Evolutionary conservation across 2,113 vertebrate genomes (phyloP).

Genomic region (Myotis davidii): DNA sequence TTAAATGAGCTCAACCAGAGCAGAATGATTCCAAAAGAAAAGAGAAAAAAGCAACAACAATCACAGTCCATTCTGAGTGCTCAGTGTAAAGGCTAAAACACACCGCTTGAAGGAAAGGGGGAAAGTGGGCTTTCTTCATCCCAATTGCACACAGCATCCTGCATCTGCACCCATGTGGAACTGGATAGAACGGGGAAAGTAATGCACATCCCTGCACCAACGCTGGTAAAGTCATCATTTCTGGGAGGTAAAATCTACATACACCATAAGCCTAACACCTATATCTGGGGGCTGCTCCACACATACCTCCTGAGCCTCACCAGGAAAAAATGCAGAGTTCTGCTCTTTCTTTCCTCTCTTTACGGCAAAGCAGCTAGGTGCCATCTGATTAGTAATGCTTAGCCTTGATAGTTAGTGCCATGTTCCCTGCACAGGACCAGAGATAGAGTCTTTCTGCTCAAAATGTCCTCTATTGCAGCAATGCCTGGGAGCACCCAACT

Average conservation of each 20-base stretch:
- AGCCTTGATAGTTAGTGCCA: rapidly evolving
- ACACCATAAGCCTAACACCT: background rate
- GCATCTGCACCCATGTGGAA: rapidly evolving
- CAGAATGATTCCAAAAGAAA: background rate
- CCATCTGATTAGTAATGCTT: rapidly evolving
- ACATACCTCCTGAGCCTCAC: rapidly evolving
- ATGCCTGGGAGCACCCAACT: too few species aligned
- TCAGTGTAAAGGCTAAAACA: background rate
- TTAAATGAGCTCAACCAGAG: constrained; percentile 41
- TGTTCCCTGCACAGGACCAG: background rate
- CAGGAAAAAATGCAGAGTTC: background rate
- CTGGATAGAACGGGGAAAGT: background rate
- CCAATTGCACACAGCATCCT: background rate
- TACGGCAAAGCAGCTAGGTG: background rate
- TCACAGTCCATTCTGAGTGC: background rate
- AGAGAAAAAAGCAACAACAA: background rate
- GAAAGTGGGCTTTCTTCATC: background rate
- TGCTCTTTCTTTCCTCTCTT: too few species aligned
- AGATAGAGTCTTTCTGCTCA: background rate
- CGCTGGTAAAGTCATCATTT: rapidly evolving
- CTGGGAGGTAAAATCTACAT: background rate
- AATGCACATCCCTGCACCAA: too few species aligned
- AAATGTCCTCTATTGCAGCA: too few species aligned
- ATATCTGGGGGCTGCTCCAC: background rate
- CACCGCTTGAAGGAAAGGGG: background rate